Conservation (phyloP, 2,113 vertebrate species). For the Campylomormyrus tamandua region DNA sequence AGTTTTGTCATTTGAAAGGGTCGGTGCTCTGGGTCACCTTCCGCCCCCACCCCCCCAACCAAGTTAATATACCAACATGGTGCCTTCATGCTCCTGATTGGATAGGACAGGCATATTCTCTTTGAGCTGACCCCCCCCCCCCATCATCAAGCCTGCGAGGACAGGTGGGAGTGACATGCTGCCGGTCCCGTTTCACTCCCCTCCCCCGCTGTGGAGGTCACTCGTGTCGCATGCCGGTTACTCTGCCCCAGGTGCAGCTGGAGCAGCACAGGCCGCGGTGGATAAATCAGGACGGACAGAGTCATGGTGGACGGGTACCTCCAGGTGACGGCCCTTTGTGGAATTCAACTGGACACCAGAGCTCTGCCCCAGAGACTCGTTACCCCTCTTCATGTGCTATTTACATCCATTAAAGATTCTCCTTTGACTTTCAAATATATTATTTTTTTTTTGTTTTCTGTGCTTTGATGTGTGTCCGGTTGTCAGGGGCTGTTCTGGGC, state of each 20-base stretch:
- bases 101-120: background rate
- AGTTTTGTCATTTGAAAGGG: background rate
- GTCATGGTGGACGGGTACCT: background rate
- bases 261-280: background rate
- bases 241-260: background rate
- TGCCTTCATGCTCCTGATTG: constrained; percentile 1
- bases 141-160: background rate
- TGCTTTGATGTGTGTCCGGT: background rate
- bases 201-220: background rate
- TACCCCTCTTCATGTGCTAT: constrained; percentile 6
- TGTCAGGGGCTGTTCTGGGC: background rate
- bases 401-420: constrained; percentile 19
- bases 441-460: background rate
- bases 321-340: background rate
- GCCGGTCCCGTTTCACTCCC: background rate
- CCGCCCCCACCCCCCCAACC: too few species aligned
- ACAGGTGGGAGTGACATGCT: constrained; percentile 2
- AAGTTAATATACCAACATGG: background rate
- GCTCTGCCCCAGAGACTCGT: constrained; percentile 16
- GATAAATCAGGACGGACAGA: constrained; percentile 19
- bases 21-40: background rate
- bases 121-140: background rate
- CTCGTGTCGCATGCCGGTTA: background rate
- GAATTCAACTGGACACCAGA: constrained; percentile 1
- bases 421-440: background rate